Base-by-base conservation (phyloP, 2,888 invertebrate genomes). In the Sphecodes monilicornis region DNA sequence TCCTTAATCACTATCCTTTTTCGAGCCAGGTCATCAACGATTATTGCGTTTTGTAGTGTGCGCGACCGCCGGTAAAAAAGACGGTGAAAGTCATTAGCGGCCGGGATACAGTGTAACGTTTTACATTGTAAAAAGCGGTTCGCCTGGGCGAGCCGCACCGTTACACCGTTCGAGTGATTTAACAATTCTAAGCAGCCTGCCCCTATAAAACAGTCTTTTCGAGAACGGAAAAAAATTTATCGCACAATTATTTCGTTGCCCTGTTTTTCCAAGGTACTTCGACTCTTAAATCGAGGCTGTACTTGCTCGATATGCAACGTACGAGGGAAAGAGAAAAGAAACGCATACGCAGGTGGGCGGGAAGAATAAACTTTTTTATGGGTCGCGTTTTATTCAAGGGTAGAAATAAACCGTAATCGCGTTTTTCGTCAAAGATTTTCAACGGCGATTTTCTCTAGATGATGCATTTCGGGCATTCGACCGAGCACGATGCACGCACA, bases 51-150 rank as follows among this genome's bases (percentile, higher is more conserved):
- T 82, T 73, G 77, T 72, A 80, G 81, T 54, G 60, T 79, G 64
- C 50, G 73, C 46, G 73, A 50, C 29, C 46, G 74, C 22, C 76
- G 66, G 80, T 78, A 86, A 88, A 64, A 88, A 88, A 82, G 60
- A 78, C 64, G 76, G 70, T 74, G 72, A 87, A 87, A 87, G 86
- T 89, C 86, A 86, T 89, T 88, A 89, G 86, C 80, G 81, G 73
- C 26, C 32, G 32, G 50, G 78, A 80, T 69, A 80, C 83, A 78
- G 80, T 80, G 66, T 69, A 72, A 76, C 72, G 69, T 79, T 82
- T 57, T 66, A 26, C 32, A 29, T n/a, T 50, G 60, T 26, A 73
- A 81, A 83, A 80, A 81, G n/a, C 68, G 16, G 16, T 57, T 41
- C 64, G 29, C 57, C 32, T 26, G 64, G 57, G 70, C 29, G 0